Evolutionary conservation across 2,888 invertebrate species (phyloP).

Genomic region (Rhyacophila evoluta): DNA sequence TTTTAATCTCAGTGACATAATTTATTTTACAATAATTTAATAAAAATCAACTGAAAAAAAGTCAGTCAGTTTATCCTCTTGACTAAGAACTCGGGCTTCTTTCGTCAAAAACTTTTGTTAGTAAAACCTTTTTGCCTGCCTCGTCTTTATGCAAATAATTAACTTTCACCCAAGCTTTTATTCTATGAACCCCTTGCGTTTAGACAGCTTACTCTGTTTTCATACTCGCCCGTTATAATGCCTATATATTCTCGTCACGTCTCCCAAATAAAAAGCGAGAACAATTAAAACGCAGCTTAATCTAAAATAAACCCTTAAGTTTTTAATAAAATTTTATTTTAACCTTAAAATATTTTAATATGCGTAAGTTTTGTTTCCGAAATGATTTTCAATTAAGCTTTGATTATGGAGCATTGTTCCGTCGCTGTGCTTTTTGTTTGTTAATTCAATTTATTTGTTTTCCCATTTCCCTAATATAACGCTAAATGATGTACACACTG

Average conservation of each 20-base stretch:
- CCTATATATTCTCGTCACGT: slow-evolving; percentile 43
- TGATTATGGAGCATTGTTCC: slow-evolving; percentile 53
- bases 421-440: slow-evolving; percentile 45
- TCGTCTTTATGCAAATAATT: slow-evolving; percentile 55
- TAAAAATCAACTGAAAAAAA: not conserved
- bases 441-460: slow-evolving; percentile 54
- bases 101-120: slow-evolving; percentile 54
- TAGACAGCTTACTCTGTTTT: slow-evolving; percentile 44
- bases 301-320: slow-evolving; percentile 34
- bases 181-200: slow-evolving; percentile 47
- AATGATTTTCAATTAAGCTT: slow-evolving; percentile 51
- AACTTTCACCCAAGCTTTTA: slow-evolving; percentile 49
- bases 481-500: slow-evolving; percentile 36
- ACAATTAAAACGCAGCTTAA: slow-evolving; percentile 45
- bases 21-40: no score
- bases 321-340: slow-evolving; percentile 33
- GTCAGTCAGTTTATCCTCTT: slow-evolving; percentile 36
- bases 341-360: slow-evolving; percentile 35
- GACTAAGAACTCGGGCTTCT: slow-evolving; percentile 39
- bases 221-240: slow-evolving; percentile 33
- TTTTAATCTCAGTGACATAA: no score
- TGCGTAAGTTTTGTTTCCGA: slow-evolving; percentile 31
- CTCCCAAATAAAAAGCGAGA: slow-evolving; percentile 38
- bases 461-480: slow-evolving; percentile 42
- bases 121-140: slow-evolving; percentile 48